These are phyloP conservation scores for Nomada flava DNA, from an alignment of 2,888 invertebrate genomes.

Conservation along the genomic window DNA sequence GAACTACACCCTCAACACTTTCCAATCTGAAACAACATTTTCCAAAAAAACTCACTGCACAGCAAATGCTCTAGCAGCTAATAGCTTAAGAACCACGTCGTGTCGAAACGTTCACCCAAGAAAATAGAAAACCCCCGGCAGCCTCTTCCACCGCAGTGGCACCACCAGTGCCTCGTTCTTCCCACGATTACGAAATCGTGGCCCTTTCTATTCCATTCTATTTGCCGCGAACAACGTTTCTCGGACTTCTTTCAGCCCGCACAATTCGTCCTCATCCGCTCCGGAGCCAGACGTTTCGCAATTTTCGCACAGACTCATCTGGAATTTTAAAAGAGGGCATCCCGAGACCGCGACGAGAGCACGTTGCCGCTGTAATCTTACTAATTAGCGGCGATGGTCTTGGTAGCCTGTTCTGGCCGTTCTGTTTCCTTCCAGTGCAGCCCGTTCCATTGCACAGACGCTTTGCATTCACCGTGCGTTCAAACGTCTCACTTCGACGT, in stretches of 20 bases:
- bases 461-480: conserved; percentile 59
- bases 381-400: conserved; percentile 74
- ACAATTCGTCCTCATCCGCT: conserved; percentile 9
- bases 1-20: too few species aligned
- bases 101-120: too few species aligned
- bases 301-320: conserved; percentile 49
- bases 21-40: too few species aligned
- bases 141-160: too few species aligned
- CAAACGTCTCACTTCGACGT: conserved; percentile 27
- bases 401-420: conserved; percentile 56
- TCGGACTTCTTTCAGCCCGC: conserved; percentile 6
- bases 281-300: conserved; percentile 19
- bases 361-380: conserved; percentile 67
- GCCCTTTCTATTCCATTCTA: background rate
- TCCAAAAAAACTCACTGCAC: too few species aligned
- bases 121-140: too few species aligned
- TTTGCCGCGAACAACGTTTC: conserved; percentile 14
- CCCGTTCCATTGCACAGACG: conserved; percentile 34
- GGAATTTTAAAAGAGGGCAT: conserved; percentile 66
- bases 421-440: conserved; percentile 50
- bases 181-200: too few species aligned
- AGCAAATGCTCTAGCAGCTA: too few species aligned
- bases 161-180: too few species aligned
- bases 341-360: conserved; percentile 56
- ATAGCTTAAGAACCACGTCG: too few species aligned